A percentile compares a stretch with the other conserved stretches of the same genome.
phyloP scores from a whole-genome alignment of 2,888 invertebrate genomes.

The Erebia ligea region DNA sequence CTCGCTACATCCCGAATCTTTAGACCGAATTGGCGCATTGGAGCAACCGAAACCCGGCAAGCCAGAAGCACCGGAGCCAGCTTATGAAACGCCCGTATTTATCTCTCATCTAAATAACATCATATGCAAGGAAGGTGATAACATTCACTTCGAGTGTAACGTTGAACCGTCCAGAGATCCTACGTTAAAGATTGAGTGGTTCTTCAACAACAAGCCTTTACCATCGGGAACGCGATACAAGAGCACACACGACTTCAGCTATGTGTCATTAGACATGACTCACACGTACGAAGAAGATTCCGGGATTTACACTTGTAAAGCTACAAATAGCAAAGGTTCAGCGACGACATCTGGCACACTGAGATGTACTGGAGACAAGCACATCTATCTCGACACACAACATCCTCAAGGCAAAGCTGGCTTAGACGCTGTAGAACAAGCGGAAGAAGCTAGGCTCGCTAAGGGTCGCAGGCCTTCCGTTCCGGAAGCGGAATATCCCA shows the following conservation, averaged over 20 bases:
- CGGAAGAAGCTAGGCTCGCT: constrained; percentile 92
- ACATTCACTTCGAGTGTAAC: constrained; percentile 94
- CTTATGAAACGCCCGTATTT: constrained; percentile 93
- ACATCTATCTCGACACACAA: constrained; percentile 94
- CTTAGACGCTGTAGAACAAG: constrained; percentile 93
- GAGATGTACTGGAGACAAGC: constrained; percentile 91
- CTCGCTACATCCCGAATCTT: constrained; percentile 94
- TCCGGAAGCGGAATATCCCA: constrained; percentile 90
- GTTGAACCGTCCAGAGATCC: constrained; percentile 97
- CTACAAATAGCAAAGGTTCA: constrained; percentile 93
- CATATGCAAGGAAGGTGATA: constrained; percentile 93
- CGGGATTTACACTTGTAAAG: constrained; percentile 95
- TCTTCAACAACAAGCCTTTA: constrained; percentile 94
- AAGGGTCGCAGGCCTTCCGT: constrained; percentile 87
- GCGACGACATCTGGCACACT: constrained; percentile 96
- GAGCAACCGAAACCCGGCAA: constrained; percentile 90
- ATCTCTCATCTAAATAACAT: constrained; percentile 96
- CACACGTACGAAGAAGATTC: constrained; percentile 96
- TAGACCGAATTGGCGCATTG: constrained; percentile 92
- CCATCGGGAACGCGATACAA: constrained; percentile 95
- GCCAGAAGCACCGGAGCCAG: constrained; percentile 88
- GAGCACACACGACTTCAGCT: constrained; percentile 97
- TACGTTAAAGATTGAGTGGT: constrained; percentile 96
- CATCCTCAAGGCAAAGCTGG: constrained; percentile 97
- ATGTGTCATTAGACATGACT: constrained; percentile 94